A percentile compares a stretch with the other conserved stretches of the same genome.
These are phyloP conservation scores for Aporophyla lueneburgensis DNA, from an alignment of 2,888 invertebrate species.

Conservation along the genomic window DNA sequence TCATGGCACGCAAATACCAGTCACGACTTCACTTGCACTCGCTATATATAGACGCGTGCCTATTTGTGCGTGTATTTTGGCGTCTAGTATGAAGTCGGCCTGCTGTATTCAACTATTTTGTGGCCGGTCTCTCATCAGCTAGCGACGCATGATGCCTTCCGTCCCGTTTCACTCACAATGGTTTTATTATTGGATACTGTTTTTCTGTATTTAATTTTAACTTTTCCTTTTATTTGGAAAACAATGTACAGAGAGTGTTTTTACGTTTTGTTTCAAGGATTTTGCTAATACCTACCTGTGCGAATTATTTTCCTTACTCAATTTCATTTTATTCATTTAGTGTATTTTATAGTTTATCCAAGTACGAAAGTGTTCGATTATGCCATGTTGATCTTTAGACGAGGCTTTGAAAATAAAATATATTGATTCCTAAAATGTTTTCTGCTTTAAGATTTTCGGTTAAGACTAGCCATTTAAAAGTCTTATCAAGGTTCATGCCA, in stretches of 20 bases:
- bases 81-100: rapidly evolving
- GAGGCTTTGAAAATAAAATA: background rate
- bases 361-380: background rate
- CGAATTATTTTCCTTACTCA: background rate
- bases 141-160: conserved; percentile 21
- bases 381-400: background rate
- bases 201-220: conserved; percentile 5
- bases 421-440: background rate
- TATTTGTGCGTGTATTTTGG: background rate
- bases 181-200: conserved; percentile 17
- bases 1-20: background rate
- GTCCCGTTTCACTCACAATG: conserved; percentile 21
- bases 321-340: background rate
- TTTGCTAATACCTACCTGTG: background rate
- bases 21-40: background rate
- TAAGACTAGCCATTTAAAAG: background rate
- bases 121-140: background rate
- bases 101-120: background rate
- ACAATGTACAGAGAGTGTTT: background rate
- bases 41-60: background rate
- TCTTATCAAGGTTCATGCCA: background rate
- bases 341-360: background rate
- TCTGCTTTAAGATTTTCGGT: background rate
- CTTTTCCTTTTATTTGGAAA: background rate
- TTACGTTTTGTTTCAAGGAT: background rate